A percentile compares a stretch with the other conserved stretches of the same genome.
These are phyloP conservation scores for Tetramorium alpestre DNA, from an alignment of 1,140 invertebrate genomes.

Conservation along the genomic window DNA sequence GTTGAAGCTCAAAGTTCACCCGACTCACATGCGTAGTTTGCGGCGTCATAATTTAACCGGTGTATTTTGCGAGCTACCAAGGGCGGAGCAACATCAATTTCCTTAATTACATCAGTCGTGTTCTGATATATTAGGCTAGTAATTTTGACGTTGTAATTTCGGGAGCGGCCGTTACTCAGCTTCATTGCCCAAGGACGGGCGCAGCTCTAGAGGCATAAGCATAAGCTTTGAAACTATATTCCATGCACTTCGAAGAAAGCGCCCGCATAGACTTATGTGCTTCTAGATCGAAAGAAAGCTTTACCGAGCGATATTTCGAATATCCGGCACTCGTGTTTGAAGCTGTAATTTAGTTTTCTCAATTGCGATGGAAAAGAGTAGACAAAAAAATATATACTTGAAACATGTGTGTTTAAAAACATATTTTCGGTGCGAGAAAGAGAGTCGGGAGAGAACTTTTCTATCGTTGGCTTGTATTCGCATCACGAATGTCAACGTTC, in stretches of 20 bases:
- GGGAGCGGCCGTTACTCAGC: slow-evolving; percentile 47
- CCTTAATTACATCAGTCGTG: slow-evolving; percentile 56
- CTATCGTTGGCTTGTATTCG: background rate
- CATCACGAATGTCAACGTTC: background rate
- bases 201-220: slow-evolving; percentile 7
- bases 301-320: background rate
- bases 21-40: slow-evolving; percentile 3
- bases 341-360: background rate
- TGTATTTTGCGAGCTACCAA: slow-evolving; percentile 31
- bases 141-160: slow-evolving; percentile 60
- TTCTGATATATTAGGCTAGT: slow-evolving; percentile 49
- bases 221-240: slow-evolving; percentile 34
- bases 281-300: background rate
- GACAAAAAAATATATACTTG: slow-evolving; percentile 15
- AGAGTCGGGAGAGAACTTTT: background rate
- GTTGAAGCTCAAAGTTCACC: slow-evolving; percentile 40
- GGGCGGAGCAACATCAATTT: slow-evolving; percentile 51
- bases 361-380: background rate
- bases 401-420: background rate
- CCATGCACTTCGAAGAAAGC: background rate
- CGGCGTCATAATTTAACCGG: slow-evolving; percentile 51
- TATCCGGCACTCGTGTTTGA: background rate
- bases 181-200: slow-evolving; percentile 26
- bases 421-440: background rate
- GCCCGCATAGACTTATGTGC: background rate